Base-by-base conservation (phyloP, 2,888 invertebrate species). In the Sinodicranocentrus sp. region DNA sequence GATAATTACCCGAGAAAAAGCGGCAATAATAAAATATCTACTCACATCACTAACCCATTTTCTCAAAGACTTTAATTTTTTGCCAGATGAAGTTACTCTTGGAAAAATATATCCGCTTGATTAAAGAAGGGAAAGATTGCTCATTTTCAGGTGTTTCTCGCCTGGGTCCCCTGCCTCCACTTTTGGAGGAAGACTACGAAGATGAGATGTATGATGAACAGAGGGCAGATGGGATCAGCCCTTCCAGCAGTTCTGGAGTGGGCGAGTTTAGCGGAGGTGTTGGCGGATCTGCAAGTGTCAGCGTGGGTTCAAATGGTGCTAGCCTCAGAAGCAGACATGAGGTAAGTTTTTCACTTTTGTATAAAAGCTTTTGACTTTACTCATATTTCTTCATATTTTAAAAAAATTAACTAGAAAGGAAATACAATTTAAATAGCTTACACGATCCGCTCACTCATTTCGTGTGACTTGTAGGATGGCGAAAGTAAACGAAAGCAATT, bases 161-260 rank as follows among this genome's bases (percentile, higher is more conserved):
- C 73, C 83, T 88, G 8, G 88, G 88, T 15, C 88, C 88, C 10
- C 63, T 88, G 19, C 88, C 88, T n/a, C 87, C 88, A 15, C 70
- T 88, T 0, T 61, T 88, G 44, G 88, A 88, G 68, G 88, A 88
- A 33, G 88, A 88, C 73, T 87, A 73, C 65, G 88, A 88, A 33
- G 88, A 88, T 43, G 88, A 88, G 19, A 84, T 88, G 86, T 88
- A 86, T 21, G 88, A 88, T 10, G 88, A 87, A 39, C 19, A 67
- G 6, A 65, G 87, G n/a, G 73, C 67, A 0, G 44, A 67, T 19
- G 82, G 84, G 17, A 54, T 52, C 23, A 84, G 85, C 70, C 82
- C 84, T 0, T 70, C 82, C 0, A 82, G 57, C 48, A 83, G 68
- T 23, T 70, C 70, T 2, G 70, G 57, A 23, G 5, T 67, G 43